Evolutionary conservation across 2,888 invertebrate genomes (phyloP).

Genomic region (Synanthedon tipuliformis): DNA sequence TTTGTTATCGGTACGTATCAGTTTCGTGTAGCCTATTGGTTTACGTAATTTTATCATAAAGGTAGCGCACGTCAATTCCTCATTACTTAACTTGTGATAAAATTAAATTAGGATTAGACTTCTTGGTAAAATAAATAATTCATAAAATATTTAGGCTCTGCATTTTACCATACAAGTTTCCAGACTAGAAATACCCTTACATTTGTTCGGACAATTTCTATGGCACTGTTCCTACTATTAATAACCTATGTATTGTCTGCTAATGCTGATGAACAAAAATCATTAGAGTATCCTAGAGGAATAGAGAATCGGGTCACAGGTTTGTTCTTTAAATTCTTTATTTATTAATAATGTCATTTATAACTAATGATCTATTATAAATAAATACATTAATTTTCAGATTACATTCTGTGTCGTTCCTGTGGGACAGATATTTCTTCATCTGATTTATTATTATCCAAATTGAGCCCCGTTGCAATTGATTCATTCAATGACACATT

Average conservation of each 20-base stretch:
- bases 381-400: slow-evolving; percentile 18
- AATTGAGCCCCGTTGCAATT: slow-evolving; percentile 22
- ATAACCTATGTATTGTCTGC: background rate
- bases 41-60: too few species aligned
- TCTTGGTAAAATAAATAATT: too few species aligned
- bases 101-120: too few species aligned
- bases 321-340: background rate
- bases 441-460: slow-evolving; percentile 24
- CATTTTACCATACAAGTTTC: too few species aligned
- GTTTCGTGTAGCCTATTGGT: too few species aligned
- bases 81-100: too few species aligned
- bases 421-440: slow-evolving; percentile 34
- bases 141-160: too few species aligned
- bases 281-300: background rate
- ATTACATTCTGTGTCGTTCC: slow-evolving; percentile 34
- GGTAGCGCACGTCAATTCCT: too few species aligned
- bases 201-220: too few species aligned
- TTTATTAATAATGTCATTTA: background rate
- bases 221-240: background rate
- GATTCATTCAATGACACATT: slow-evolving; percentile 32
- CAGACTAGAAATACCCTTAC: too few species aligned
- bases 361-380: background rate
- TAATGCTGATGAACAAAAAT: background rate
- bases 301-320: background rate
- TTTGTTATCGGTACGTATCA: too few species aligned